Evolutionary conservation across 2,888 invertebrate genomes (phyloP).

Genomic region (Drosophila koepferae): DNA sequence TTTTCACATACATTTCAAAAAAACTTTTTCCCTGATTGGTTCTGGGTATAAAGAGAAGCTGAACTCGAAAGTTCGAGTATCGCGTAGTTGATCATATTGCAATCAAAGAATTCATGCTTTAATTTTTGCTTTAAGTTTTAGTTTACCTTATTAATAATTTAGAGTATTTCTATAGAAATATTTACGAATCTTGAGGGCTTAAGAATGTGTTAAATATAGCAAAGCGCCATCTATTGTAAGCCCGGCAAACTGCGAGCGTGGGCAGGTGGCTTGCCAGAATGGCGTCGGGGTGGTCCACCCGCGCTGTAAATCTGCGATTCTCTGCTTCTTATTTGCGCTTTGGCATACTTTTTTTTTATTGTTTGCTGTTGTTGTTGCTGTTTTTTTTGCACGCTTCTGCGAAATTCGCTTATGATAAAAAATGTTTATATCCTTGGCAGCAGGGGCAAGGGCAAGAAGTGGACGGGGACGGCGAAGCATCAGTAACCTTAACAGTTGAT

Average conservation of each 20-base stretch:
- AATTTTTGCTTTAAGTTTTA: too few species aligned
- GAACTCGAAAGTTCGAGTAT: background rate
- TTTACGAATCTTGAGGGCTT: conserved; percentile 8
- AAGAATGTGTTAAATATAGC: conserved; percentile 5
- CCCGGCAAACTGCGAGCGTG: background rate
- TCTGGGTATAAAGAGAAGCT: too few species aligned
- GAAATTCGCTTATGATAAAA: conserved; percentile 80
- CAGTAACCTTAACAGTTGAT: conserved; percentile 82
- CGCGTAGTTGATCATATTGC: background rate
- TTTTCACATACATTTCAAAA: too few species aligned
- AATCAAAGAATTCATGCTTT: background rate
- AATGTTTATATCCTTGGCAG: conserved; percentile 82
- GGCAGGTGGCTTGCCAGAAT: background rate
- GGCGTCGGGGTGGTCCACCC: background rate
- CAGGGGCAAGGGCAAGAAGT: conserved; percentile 24
- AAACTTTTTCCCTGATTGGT: too few species aligned
- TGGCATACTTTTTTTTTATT: conserved; percentile 39
- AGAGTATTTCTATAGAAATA: background rate
- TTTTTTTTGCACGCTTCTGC: conserved; percentile 48
- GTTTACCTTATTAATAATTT: background rate
- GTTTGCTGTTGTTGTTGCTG: conserved; percentile 8
- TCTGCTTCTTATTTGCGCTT: conserved; percentile 21
- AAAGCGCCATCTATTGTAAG: conserved; percentile 26
- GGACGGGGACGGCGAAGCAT: conserved; percentile 47
- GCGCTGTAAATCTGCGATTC: conserved; percentile 38